Evolutionary conservation across 2,797 vertebrate species (phyloP).

Genomic region (Coendou prehensilis): DNA sequence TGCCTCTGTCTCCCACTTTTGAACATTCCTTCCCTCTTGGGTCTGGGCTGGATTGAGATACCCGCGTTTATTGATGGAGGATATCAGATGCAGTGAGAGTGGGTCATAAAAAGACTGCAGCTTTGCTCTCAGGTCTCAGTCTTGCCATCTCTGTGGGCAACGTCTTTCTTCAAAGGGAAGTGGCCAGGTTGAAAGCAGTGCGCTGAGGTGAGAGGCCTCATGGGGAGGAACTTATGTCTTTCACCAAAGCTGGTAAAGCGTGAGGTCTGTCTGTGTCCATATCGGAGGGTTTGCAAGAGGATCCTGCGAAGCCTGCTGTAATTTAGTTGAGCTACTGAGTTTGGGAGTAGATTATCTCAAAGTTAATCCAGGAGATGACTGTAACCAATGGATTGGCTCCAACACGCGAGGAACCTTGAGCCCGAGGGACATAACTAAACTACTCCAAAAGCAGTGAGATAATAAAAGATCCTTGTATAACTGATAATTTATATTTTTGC

Average conservation of each 20-base stretch:
- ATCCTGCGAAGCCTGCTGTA: neutral
- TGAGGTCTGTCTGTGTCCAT: too few relatives aligned
- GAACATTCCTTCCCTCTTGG: neutral
- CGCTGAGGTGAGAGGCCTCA: neutral
- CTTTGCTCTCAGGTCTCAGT: neutral
- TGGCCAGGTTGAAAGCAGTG: fast-evolving
- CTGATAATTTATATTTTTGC: neutral
- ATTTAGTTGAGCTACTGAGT: neutral
- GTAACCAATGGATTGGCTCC: neutral
- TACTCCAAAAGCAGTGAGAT: neutral
- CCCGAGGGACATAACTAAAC: neutral
- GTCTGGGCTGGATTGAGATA: neutral
- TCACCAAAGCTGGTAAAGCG: neutral
- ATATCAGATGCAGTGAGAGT: neutral
- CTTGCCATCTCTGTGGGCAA: neutral
- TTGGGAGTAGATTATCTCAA: neutral
- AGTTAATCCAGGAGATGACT: neutral
- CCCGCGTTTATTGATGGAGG: neutral
- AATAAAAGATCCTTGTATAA: neutral
- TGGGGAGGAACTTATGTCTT: neutral
- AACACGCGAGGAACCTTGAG: neutral
- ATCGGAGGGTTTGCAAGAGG: neutral
- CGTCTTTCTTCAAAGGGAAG: neutral
- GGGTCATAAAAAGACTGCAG: neutral
- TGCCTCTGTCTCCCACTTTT: neutral